Evolutionary conservation across 2,113 vertebrate species (phyloP), one percentile per base, ranked within the genome.

Genomic region (Paratilapia polleni): DNA sequence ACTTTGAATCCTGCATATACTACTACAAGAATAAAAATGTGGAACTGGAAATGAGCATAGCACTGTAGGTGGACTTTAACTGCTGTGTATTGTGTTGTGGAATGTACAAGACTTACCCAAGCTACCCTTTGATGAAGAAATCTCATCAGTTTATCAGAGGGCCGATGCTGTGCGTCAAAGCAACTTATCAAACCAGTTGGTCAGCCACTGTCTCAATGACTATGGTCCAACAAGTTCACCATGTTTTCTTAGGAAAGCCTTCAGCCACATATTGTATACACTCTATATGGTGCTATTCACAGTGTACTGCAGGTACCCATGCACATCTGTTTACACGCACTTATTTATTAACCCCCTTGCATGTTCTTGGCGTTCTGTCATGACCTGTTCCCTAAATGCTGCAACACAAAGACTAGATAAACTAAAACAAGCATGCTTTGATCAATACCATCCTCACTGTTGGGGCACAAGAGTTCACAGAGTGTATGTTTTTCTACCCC

Each of bases 341-440:
- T 1, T 49, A 78, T 19, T 38, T 31, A 62, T 38, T 49, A 34
- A 17, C 38, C 9, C n/a, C 36, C 17, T 54, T 62, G 64, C 47
- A 22, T 61, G 74, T 19, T 20, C 24, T 26, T 84, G 54, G 60
- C 4, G 4, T 10, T 6, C 36, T 66, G 76, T 82, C 78, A 24
- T 26, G 41, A 66, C 90, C 54, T 57, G 74, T 78, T 54, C 58
- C 34, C 56, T 77, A 89, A 36, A 81, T 14, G 28, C 47, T 63
- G 74, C 80, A 81, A 79, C 34, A 61, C 61, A 87, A 17, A 82
- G 36, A 82, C 75, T 8, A 84, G 62, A 84, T 70, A 87, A 87
- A 89, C 83, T 74, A 79, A 73, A 77, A 62, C 59, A 49, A 36
- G 54, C 85, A 47, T 8, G 75, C 66, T 81, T 7, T n/a, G 56